phyloP scores from a whole-genome alignment of 2,113 vertebrate genomes.

The Pelodiscus sinensis region DNA sequence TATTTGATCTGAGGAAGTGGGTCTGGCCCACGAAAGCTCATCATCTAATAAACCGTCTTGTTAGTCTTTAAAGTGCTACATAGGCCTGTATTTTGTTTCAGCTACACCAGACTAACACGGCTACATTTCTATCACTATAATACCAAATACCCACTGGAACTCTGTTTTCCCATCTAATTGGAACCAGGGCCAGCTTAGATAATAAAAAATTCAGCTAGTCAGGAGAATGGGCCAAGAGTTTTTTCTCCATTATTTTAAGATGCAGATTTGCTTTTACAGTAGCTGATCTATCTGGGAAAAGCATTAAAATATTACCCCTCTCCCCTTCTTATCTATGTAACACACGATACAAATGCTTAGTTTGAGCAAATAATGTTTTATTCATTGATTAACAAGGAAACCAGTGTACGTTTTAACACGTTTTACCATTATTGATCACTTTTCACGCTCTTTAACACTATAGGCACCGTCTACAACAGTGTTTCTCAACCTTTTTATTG shows the following conservation, averaged over 20 bases:
- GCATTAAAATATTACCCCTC: neutral
- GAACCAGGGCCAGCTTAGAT: too few species aligned
- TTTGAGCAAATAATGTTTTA: neutral
- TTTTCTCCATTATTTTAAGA: neutral
- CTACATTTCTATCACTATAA: too few species aligned
- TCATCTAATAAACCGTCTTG: too few species aligned
- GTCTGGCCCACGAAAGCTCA: too few species aligned
- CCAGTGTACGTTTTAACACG: neutral
- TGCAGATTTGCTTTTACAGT: neutral
- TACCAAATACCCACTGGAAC: neutral
- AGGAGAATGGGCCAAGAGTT: neutral
- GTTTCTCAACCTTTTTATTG: neutral
- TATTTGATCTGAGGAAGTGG: too few species aligned
- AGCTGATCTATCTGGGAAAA: neutral
- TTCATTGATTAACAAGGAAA: neutral
- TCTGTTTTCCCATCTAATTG: neutral
- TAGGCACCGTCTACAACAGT: neutral
- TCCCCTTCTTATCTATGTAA: neutral
- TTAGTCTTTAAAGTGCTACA: too few species aligned
- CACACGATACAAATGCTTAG: neutral
- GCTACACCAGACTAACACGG: too few species aligned
- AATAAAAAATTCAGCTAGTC: too few species aligned
- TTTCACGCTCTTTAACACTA: neutral
- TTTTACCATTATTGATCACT: neutral
- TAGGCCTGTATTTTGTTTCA: too few species aligned